Evolutionary conservation across 2,888 invertebrate genomes (phyloP).

Genomic region (Aphrophora alni): DNA sequence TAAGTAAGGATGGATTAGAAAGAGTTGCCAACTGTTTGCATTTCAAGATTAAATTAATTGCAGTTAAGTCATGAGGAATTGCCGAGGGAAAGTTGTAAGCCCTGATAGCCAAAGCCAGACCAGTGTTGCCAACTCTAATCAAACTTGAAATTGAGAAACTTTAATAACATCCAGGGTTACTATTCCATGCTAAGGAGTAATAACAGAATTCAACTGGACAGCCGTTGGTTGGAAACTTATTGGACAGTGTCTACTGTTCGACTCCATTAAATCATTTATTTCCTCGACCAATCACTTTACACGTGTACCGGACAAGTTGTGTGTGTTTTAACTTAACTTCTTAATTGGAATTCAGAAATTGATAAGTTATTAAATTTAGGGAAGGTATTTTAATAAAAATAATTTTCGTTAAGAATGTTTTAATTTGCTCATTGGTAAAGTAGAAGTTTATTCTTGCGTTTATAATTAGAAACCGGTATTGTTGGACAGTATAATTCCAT

Average conservation of each 20-base stretch:
- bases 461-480: no score
- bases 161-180: constrained; percentile 41
- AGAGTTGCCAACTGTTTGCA: background rate
- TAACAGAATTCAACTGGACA: constrained; percentile 12
- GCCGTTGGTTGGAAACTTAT: background rate
- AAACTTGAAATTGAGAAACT: constrained; percentile 44
- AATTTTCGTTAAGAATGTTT: no score
- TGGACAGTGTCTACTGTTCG: background rate
- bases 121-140: constrained; percentile 35
- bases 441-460: no score
- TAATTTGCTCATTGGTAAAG: no score
- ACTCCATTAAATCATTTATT: background rate
- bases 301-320: background rate
- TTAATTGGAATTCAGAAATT: background rate
- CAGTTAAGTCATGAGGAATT: constrained; percentile 17
- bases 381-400: no score
- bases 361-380: background rate
- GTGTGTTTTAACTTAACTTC: background rate
- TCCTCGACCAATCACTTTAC: background rate
- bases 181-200: constrained; percentile 32
- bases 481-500: no score
- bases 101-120: background rate
- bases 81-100: constrained; percentile 9
- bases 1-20: background rate
- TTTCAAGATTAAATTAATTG: background rate